Base-by-base conservation (phyloP, 2,797 vertebrate genomes). In the Smutsia temminckii region DNA sequence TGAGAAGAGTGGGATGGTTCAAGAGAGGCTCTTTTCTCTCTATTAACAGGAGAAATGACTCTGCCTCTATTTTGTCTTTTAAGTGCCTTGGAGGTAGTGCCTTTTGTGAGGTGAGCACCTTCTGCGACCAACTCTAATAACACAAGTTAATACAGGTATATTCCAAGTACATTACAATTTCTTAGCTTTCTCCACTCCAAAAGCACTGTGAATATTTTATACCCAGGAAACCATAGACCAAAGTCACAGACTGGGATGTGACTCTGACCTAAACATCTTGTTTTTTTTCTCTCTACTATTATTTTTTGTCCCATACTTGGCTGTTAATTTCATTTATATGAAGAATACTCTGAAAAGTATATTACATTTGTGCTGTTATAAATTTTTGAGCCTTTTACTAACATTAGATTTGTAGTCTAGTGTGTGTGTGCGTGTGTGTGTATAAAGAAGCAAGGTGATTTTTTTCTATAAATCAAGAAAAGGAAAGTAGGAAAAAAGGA, bases 381-480 rank as follows among this genome's bases (percentile, higher is more conserved):
- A 25, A 27, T 66, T 89, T 87, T 92, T 68, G n/a, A 84, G n/a
- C 23, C 88, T 95, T 75, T 85, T 91, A 71, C 18, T 71, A 18
- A 77, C 14, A 93, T 89, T 95, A 80, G 32, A 85, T 80, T 75
- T 75, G 42, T 89, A 94, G 69, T 17, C 6, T 63, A 74, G 34
- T 46, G 46, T 46, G 46, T 46, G 9, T 46, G 46, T 46, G 46
- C 11, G 46, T 29, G 29, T 74, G 8, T 61, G 13, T 25, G 25
- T 85, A n/a, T 77, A 55, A 71, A 46, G 46, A 86, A 17, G 29
- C 49, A 55, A 77, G 59, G 23, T 88, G 29, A 14, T 71, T 91
- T 77, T 95, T 86, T 57, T 84, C 21, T 69, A 68, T 72, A 81
- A 87, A 59, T 87, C 21, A 93, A 69, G 80, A 42, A 95, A 95